Conservation (phyloP, 2,113 vertebrate species). For the Diadophis punctatus region DNA sequence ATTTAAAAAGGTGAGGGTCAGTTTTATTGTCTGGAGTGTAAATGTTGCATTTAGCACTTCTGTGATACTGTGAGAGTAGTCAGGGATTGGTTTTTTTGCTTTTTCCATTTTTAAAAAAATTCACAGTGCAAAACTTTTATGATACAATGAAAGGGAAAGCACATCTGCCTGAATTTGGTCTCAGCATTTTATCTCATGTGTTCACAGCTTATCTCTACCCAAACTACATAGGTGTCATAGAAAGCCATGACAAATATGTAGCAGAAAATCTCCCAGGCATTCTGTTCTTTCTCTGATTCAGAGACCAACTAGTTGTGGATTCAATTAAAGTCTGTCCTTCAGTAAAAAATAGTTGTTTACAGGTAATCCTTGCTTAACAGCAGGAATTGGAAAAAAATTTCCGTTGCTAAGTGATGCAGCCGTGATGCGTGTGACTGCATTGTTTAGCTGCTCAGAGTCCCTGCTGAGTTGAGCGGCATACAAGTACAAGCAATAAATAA, state of each 20-base stretch:
- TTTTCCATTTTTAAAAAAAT: neutral
- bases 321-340: neutral
- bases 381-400: neutral
- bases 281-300: neutral
- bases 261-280: neutral
- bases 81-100: neutral
- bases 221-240: neutral
- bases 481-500: no score
- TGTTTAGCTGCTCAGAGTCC: no score
- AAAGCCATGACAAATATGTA: no score
- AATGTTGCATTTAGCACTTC: neutral
- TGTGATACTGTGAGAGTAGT: neutral
- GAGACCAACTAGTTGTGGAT: neutral
- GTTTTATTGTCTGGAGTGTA: neutral
- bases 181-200: neutral
- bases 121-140: neutral
- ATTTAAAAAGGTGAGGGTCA: slow-evolving; percentile 60
- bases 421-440: neutral
- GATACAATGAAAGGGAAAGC: neutral
- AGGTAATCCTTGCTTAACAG: neutral
- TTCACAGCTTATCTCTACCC: neutral
- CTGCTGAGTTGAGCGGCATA: no score
- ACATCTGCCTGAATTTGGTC: neutral
- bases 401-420: no score
- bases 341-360: neutral